phyloP scores from a whole-genome alignment of 2,797 vertebrate species.

The Petrocephalus sullivani region DNA sequence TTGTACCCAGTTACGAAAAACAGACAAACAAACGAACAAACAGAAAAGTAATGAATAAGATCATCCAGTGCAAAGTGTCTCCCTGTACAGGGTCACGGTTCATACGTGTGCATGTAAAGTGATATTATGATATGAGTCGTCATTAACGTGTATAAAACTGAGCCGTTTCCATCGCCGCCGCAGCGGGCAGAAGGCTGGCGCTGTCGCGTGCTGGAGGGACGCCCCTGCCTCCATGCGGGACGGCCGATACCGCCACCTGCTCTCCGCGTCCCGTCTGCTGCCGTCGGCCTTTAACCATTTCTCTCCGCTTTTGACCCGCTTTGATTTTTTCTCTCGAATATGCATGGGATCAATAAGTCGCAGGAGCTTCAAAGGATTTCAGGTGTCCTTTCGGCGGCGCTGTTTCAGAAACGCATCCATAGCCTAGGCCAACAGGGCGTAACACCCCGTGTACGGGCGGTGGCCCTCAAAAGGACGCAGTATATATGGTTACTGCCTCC shows the following conservation, averaged over 20 bases:
- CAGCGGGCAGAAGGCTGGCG: background rate
- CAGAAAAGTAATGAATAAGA: background rate
- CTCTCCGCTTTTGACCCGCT: slow-evolving; percentile 68
- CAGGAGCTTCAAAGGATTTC: slow-evolving; percentile 72
- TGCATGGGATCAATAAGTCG: slow-evolving; percentile 69
- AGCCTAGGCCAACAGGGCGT: background rate
- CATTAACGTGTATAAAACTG: background rate
- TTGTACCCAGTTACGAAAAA: background rate
- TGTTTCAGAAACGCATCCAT: slow-evolving; percentile 73
- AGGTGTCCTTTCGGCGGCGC: slow-evolving; percentile 67
- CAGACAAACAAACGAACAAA: background rate
- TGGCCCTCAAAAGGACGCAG: background rate
- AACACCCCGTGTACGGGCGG: background rate
- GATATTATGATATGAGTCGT: background rate
- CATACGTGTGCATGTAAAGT: background rate
- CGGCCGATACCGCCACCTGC: slow-evolving; percentile 26
- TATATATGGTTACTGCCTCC: background rate
- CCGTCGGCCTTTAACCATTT: slow-evolving; percentile 66
- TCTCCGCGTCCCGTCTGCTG: slow-evolving; percentile 49
- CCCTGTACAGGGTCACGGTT: background rate
- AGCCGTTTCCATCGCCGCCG: background rate
- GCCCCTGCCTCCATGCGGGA: background rate
- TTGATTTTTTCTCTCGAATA: slow-evolving; percentile 74
- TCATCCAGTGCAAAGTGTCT: background rate
- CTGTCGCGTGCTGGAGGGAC: background rate